These are phyloP conservation scores for Arvicanthis niloticus DNA, from an alignment of 2,113 vertebrate genomes.

Conservation along the genomic window DNA sequence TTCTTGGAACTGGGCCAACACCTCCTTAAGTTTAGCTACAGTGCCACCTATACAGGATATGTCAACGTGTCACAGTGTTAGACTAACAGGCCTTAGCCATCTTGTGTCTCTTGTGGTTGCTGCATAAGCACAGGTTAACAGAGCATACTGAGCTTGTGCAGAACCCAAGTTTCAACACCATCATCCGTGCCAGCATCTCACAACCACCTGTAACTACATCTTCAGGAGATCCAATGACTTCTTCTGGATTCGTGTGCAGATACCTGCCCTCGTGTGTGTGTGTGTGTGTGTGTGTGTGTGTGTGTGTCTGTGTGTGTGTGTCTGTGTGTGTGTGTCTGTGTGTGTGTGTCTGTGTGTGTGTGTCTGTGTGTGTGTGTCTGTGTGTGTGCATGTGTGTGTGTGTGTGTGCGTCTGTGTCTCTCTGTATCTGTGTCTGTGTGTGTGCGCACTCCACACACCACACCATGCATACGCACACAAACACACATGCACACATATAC, in stretches of 20 bases:
- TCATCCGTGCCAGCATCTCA: background rate
- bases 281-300: background rate
- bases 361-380: no score
- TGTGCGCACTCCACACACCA: background rate
- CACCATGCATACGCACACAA: background rate
- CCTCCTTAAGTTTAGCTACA: background rate
- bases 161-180: background rate
- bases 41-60: background rate
- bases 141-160: background rate
- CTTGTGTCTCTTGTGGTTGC: background rate
- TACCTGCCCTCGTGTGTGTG: background rate
- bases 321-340: no score
- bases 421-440: accelerated
- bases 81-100: background rate
- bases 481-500: background rate
- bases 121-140: background rate
- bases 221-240: background rate
- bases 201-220: background rate
- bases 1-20: background rate
- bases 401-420: no score
- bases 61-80: background rate
- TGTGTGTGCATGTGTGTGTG: no score
- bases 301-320: no score
- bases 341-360: accelerated
- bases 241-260: background rate